Base-by-base conservation (phyloP, 1,140 invertebrate genomes). In the Epicauta chinensis region DNA sequence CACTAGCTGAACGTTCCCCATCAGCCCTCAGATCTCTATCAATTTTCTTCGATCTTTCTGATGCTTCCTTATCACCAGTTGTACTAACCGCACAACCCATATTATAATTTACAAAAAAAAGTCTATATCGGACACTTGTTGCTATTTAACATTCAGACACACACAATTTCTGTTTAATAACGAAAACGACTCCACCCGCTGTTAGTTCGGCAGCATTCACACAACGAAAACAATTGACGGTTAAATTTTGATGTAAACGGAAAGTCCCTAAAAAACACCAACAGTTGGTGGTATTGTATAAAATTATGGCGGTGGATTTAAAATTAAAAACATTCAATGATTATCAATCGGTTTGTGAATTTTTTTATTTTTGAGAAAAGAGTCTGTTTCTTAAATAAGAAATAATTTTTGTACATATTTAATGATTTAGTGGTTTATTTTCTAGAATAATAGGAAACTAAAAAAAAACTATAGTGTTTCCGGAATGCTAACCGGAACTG, bases 21-120 rank as follows among this genome's bases (percentile, higher is more conserved):
- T 92, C 90, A 40, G 82, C 82, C 61, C 87, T 69, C 16, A 94
- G 73, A 69, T 87, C 82, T 71, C 88, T 85, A 74, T 93, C 91
- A 68, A 94, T 93, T 73, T 89, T 87, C 75, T 91, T 91, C 16
- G 89, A 91, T 64, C 89, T 78, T 67, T 86, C 86, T 41, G 77
- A 78, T 36, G 88, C 87, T 73, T 87, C 87, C 72, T 89, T 90
- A 71, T 91, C 87, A 65, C 81, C 81, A 65, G 79, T 79, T 72
- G 81, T 82, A 78, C 86, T 88, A 56, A 88, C 80, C 52, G 85
- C 81, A 77, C 86, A 88, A 68, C 86, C 86, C 86, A 89, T 89
- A 66, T 77, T 80, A 44, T 56, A 55, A 55, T 56, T 49, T 7
- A 23, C 4, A 23, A 40, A 34, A 59, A 56, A 56, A 56, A 57